Percentiles rank a stretch among this genome's conserved stretches.
Conservation (phyloP, 2,888 invertebrate species). For the Lasiommata megera region DNA sequence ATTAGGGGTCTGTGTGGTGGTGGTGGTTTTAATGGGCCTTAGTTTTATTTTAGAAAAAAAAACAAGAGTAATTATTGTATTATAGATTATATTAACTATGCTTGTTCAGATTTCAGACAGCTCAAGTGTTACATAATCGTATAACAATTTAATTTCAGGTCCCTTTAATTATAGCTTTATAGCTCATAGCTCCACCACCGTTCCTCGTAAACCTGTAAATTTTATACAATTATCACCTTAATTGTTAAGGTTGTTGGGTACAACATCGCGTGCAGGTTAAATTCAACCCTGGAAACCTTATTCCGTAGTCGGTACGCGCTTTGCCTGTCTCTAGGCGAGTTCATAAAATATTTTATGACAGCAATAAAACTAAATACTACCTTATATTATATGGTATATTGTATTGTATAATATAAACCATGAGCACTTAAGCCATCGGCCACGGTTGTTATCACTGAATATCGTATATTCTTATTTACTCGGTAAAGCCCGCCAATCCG, state of each 20-base stretch:
- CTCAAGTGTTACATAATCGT: constrained; percentile 6
- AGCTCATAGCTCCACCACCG: constrained; percentile 18
- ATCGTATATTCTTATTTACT: too few relatives aligned
- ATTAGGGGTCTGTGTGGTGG: too few relatives aligned
- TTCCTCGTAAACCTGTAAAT: background rate
- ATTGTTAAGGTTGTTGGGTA: background rate
- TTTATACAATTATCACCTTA: constrained; percentile 11
- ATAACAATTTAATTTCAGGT: constrained; percentile 29
- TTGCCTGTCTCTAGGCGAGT: constrained; percentile 37
- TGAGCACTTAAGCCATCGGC: too few relatives aligned
- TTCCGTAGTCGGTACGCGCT: constrained; percentile 39
- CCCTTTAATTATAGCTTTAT: constrained; percentile 28
- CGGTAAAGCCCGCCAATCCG: too few relatives aligned
- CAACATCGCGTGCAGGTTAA: constrained; percentile 18
- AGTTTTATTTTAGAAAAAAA: too few relatives aligned
- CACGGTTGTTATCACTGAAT: too few relatives aligned
- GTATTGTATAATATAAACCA: too few relatives aligned
- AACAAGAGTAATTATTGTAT: too few relatives aligned
- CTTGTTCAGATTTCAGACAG: background rate
- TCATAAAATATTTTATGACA: constrained; percentile 46
- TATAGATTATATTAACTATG: too few relatives aligned
- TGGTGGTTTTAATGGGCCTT: too few relatives aligned
- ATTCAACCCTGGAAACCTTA: constrained; percentile 29
- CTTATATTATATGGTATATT: constrained; percentile 22
- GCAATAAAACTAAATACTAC: constrained; percentile 44